These are phyloP conservation scores for Volucella inflata DNA, from an alignment of 2,888 invertebrate species.

Conservation along the genomic window DNA sequence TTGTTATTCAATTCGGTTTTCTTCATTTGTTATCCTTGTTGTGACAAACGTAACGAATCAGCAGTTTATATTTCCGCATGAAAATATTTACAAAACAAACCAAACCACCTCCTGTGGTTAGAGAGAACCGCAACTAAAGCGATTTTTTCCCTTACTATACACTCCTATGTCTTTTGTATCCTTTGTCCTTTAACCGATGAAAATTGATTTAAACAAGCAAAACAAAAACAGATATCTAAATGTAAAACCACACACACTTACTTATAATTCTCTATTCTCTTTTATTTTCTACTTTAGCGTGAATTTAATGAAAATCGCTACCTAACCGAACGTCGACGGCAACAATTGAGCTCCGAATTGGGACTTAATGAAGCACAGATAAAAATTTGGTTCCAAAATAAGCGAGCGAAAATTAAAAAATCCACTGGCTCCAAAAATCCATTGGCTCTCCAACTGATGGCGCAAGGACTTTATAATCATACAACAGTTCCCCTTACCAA, in stretches of 20 bases:
- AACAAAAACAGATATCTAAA: constrained; percentile 23
- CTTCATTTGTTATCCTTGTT: constrained; percentile 52
- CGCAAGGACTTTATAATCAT: constrained; percentile 97
- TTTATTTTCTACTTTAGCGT: constrained; percentile 84
- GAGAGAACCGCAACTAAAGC: constrained; percentile 63
- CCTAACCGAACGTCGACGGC: constrained; percentile 95
- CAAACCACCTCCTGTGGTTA: constrained; percentile 53
- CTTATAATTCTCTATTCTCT: constrained; percentile 30
- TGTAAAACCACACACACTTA: constrained; percentile 50
- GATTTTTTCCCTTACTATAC: constrained; percentile 38
- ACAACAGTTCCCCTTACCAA: constrained; percentile 90
- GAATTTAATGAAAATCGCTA: constrained; percentile 97
- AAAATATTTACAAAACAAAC: constrained; percentile 76
- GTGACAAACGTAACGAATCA: constrained; percentile 77
- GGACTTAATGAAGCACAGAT: constrained; percentile 98
- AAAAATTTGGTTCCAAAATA: constrained; percentile 99
- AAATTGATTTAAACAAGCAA: constrained; percentile 81
- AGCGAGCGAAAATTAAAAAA: constrained; percentile 98
- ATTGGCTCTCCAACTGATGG: constrained; percentile 95
- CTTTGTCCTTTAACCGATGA: constrained; percentile 77
- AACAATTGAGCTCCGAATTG: constrained; percentile 94
- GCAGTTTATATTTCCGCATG: constrained; percentile 75
- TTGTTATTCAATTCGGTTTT: not conserved
- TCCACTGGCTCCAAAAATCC: constrained; percentile 93
- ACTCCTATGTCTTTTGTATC: constrained; percentile 24